Conservation (phyloP, 2,888 invertebrate species). For the Neoascia interrupta region DNA sequence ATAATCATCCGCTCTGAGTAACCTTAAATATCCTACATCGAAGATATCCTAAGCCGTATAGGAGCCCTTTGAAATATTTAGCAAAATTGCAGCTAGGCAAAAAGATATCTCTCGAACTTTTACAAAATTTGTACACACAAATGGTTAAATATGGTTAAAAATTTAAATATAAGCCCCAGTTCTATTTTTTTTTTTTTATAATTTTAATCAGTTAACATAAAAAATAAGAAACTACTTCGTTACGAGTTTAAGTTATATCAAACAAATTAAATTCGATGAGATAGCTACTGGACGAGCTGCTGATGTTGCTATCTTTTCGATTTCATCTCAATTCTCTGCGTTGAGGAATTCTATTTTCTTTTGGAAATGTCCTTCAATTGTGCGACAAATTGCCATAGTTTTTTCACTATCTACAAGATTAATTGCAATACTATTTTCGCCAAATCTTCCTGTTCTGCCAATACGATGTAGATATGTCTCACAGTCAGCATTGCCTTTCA, state of each 20-base stretch:
- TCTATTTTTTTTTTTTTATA: slow-evolving; percentile 23
- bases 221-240: slow-evolving; percentile 12
- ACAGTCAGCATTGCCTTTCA: slow-evolving; percentile 91
- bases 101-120: too few relatives aligned
- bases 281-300: not conserved
- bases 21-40: too few relatives aligned
- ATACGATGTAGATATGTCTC: slow-evolving; percentile 99
- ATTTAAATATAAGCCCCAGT: too few relatives aligned
- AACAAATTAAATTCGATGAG: slow-evolving; percentile 19
- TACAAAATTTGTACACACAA: too few relatives aligned
- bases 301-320: slow-evolving; percentile 89
- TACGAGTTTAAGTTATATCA: slow-evolving; percentile 33
- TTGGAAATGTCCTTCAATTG: slow-evolving; percentile 94
- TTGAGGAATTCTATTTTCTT: slow-evolving; percentile 90
- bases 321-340: slow-evolving; percentile 94
- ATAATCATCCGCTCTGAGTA: too few relatives aligned
- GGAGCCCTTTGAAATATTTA: too few relatives aligned
- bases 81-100: too few relatives aligned
- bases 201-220: slow-evolving; percentile 16
- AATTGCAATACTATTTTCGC: slow-evolving; percentile 96
- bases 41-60: too few relatives aligned
- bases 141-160: too few relatives aligned
- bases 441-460: slow-evolving; percentile 96
- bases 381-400: slow-evolving; percentile 86
- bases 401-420: slow-evolving; percentile 93